phyloP scores from a whole-genome alignment of 1,140 invertebrate species.

The Drosophila oshimai region DNA sequence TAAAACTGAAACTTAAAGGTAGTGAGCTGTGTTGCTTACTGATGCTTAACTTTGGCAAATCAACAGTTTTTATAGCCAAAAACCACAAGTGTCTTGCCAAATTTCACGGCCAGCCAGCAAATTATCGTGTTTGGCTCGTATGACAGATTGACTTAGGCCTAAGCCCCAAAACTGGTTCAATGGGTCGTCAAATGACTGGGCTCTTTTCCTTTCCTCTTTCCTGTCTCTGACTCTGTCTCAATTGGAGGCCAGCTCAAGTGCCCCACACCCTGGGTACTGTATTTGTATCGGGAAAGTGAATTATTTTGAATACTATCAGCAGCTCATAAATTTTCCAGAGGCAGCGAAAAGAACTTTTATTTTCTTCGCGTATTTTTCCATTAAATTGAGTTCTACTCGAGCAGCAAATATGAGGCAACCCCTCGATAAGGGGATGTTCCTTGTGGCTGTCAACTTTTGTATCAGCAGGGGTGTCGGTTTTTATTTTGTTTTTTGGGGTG shows the following conservation, averaged over 20 bases:
- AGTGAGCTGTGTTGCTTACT: constrained; percentile 49
- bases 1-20: background rate
- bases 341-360: constrained; percentile 60
- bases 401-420: constrained; percentile 63
- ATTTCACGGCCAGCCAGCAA: constrained; percentile 59
- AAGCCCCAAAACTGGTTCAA: constrained; percentile 70
- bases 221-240: background rate
- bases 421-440: constrained; percentile 29
- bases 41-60: constrained; percentile 40
- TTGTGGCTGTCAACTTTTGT: constrained; percentile 62
- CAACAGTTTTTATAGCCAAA: constrained; percentile 58
- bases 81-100: constrained; percentile 30
- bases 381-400: constrained; percentile 78
- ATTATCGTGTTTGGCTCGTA: background rate
- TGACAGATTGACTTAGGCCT: constrained; percentile 74
- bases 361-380: constrained; percentile 72
- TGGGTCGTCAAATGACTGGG: constrained; percentile 48
- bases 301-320: constrained; percentile 76
- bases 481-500: background rate
- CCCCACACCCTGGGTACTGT: constrained; percentile 9
- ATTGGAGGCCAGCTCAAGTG: constrained; percentile 32
- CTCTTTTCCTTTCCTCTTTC: constrained; percentile 3
- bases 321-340: constrained; percentile 70
- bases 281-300: constrained; percentile 59
- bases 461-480: constrained; percentile 35